Evolutionary conservation across 2,113 vertebrate species (phyloP).

Genomic region (Vulpes ferrilata): DNA sequence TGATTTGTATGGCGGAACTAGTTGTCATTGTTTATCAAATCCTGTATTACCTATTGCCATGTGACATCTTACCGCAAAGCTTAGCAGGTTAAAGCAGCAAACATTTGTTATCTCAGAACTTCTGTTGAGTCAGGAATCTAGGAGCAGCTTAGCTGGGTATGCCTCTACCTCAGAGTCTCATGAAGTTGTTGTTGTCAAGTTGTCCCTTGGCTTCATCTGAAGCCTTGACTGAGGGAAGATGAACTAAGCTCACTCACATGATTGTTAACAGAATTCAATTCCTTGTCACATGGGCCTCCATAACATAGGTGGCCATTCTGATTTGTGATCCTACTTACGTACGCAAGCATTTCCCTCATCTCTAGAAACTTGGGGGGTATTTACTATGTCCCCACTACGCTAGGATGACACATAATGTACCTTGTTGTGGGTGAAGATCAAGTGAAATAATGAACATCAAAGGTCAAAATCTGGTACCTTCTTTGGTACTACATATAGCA

Average conservation of each 20-base stretch:
- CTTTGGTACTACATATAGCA: neutral
- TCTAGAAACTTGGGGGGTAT: neutral
- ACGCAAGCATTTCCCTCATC: neutral
- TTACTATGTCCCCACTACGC: neutral
- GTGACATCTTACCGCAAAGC: conserved; percentile 26
- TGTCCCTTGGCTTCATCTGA: neutral
- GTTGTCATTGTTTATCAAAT: neutral
- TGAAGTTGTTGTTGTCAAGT: neutral
- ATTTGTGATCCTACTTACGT: conserved; percentile 10
- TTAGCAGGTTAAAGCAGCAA: conserved; percentile 50
- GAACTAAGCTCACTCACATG: neutral
- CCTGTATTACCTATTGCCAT: neutral
- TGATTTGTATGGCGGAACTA: neutral
- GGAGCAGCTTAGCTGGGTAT: neutral
- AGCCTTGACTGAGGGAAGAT: neutral
- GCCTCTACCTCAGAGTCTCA: neutral
- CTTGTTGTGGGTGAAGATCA: neutral
- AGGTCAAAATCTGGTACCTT: neutral
- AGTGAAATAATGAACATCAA: neutral
- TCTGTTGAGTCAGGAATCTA: conserved; percentile 23
- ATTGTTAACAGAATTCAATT: neutral
- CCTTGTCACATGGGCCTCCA: neutral
- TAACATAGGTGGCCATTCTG: neutral
- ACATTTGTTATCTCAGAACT: neutral
- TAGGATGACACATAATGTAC: neutral